Evolutionary conservation across 2,888 invertebrate species (phyloP).

Genomic region (Uropetala carovei): DNA sequence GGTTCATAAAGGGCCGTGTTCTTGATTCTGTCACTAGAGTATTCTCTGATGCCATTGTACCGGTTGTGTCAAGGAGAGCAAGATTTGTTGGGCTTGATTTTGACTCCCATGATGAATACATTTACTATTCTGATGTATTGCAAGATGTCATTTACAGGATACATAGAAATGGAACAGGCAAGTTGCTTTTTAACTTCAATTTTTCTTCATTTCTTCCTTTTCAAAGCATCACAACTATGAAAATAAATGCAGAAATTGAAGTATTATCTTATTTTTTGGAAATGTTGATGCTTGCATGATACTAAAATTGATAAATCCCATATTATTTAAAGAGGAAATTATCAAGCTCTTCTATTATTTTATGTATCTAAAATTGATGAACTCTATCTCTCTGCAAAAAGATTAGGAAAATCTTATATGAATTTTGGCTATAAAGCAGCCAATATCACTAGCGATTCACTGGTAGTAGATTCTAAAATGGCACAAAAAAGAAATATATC

Average conservation of each 20-base stretch:
- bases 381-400: too few species aligned
- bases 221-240: not conserved
- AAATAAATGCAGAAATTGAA: not conserved
- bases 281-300: not conserved
- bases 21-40: conserved; percentile 91
- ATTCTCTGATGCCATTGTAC: conserved; percentile 96
- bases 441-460: too few species aligned
- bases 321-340: too few species aligned
- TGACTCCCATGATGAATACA: conserved; percentile 91
- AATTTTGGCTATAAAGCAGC: too few species aligned
- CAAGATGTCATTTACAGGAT: conserved; percentile 92
- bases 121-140: conserved; percentile 98
- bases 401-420: too few species aligned
- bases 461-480: too few species aligned
- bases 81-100: conserved; percentile 97
- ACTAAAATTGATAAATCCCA: not conserved
- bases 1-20: conserved; percentile 96
- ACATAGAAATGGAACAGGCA: conserved; percentile 75
- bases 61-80: conserved; percentile 93
- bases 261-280: not conserved
- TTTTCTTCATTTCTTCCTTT: too few species aligned
- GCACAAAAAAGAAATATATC: too few species aligned
- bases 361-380: too few species aligned
- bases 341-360: too few species aligned
- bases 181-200: conserved; percentile 17